phyloP scores from a whole-genome alignment of 53 echinoderm and acorn worm genomes.

The Echinarachnius parma region DNA sequence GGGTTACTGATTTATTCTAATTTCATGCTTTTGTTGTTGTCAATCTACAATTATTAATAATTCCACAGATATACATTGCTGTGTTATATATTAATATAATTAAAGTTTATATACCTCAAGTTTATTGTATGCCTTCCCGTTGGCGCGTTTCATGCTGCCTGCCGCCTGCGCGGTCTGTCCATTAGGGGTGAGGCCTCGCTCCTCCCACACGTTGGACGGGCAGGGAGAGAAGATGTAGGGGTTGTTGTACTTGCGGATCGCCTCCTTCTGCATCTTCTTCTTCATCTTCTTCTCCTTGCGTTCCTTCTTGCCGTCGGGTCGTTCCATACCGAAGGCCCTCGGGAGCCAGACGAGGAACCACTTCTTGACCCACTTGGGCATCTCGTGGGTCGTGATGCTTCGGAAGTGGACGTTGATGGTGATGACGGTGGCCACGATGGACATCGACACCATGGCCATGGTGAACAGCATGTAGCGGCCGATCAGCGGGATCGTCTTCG shows the following conservation, averaged over 20 bases:
- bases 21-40: no score
- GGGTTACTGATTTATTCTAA: no score
- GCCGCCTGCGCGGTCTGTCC: no score
- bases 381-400: conserved; percentile 72
- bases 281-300: conserved; percentile 62
- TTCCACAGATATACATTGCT: no score
- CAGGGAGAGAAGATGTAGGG: conserved; percentile 37
- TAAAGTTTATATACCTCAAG: no score
- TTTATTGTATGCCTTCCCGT: conserved; percentile 52
- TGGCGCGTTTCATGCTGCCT: conserved; percentile 13
- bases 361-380: conserved; percentile 68
- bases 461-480: conserved; percentile 98
- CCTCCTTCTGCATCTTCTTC: conserved; percentile 67
- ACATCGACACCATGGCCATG: conserved; percentile 74
- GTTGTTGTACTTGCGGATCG: conserved; percentile 47
- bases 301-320: conserved; percentile 64
- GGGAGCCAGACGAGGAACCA: conserved; percentile 74
- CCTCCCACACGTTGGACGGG: conserved; percentile 14
- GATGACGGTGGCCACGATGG: conserved; percentile 86
- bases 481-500: conserved; percentile 82
- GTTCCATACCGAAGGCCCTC: conserved; percentile 66
- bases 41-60: no score
- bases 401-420: conserved; percentile 92
- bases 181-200: background rate
- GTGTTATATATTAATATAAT: no score